phyloP scores from a whole-genome alignment of 2,888 invertebrate species.

The Nephrotoma guestfalica region DNA sequence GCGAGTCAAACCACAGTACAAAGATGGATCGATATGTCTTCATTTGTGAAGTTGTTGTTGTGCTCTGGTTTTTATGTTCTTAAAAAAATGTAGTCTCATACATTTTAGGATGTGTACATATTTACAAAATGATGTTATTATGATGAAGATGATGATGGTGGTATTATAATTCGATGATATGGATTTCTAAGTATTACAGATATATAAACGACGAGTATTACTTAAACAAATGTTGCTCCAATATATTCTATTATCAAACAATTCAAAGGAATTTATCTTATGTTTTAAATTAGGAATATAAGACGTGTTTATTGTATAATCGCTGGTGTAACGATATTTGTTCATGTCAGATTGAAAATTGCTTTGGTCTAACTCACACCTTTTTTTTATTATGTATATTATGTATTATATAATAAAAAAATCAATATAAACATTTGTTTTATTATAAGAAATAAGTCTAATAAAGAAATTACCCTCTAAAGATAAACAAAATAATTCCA shows the following conservation, averaged over 20 bases:
- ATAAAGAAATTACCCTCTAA: too few relatives aligned
- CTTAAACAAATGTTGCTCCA: too few relatives aligned
- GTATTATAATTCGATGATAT: neutral
- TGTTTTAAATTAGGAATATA: neutral
- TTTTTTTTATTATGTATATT: too few relatives aligned
- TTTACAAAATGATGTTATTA: neutral
- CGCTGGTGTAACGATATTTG: too few relatives aligned
- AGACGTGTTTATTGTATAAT: too few relatives aligned
- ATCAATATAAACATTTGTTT: too few relatives aligned
- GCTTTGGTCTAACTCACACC: too few relatives aligned
- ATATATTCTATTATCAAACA: neutral
- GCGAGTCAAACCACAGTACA: neutral
- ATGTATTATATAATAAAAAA: too few relatives aligned
- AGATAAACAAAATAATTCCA: too few relatives aligned
- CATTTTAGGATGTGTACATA: neutral
- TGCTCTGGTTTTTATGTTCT: neutral
- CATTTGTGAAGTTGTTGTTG: neutral
- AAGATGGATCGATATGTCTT: neutral
- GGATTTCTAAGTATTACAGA: neutral
- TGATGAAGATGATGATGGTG: neutral
- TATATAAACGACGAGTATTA: too few relatives aligned
- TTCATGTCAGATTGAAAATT: too few relatives aligned
- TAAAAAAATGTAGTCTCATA: neutral
- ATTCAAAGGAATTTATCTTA: neutral
- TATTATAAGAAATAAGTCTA: too few relatives aligned